Conservation (phyloP, 2,113 vertebrate genomes). For the Etheostoma spectabile region DNA sequence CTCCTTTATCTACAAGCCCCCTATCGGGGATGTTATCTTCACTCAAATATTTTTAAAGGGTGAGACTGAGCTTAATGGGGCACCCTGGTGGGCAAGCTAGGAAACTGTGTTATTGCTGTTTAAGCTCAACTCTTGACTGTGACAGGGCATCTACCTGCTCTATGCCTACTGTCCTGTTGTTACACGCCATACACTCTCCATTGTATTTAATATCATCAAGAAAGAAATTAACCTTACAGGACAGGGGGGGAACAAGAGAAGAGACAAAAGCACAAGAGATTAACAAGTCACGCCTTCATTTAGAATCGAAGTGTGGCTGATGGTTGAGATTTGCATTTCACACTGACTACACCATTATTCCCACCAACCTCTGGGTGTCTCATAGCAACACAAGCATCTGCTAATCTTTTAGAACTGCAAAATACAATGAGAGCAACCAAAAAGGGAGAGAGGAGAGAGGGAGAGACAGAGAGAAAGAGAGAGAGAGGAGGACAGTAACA, state of each 20-base stretch:
- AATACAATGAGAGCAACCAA: slow-evolving; percentile 23
- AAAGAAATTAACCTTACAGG: not conserved
- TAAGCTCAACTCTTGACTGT: slow-evolving; percentile 25
- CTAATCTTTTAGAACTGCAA: slow-evolving; percentile 57
- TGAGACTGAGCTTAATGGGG: slow-evolving; percentile 37
- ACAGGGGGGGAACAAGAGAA: not conserved
- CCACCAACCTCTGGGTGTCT: slow-evolving; percentile 44
- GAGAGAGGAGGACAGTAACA: slow-evolving; percentile 48
- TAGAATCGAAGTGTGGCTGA: slow-evolving; percentile 1
- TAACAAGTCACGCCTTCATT: slow-evolving; percentile 5
- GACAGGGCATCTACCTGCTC: not conserved
- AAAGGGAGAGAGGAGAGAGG: slow-evolving; percentile 5
- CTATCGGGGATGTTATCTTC: slow-evolving; percentile 8
- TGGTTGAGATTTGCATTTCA: slow-evolving; percentile 27
- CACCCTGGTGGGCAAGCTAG: slow-evolving; percentile 28
- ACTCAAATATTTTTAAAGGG: slow-evolving; percentile 30
- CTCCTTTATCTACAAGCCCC: not conserved
- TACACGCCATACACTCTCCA: not conserved
- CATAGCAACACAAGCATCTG: slow-evolving; percentile 60
- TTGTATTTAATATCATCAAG: not conserved
- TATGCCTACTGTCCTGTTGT: not conserved
- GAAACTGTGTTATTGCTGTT: slow-evolving; percentile 26
- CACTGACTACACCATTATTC: slow-evolving; percentile 42
- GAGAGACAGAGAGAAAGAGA: not conserved
- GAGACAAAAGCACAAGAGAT: not conserved